Conservation (phyloP, 2,113 vertebrate genomes). For the Sterrhoptilus dennistouni region DNA sequence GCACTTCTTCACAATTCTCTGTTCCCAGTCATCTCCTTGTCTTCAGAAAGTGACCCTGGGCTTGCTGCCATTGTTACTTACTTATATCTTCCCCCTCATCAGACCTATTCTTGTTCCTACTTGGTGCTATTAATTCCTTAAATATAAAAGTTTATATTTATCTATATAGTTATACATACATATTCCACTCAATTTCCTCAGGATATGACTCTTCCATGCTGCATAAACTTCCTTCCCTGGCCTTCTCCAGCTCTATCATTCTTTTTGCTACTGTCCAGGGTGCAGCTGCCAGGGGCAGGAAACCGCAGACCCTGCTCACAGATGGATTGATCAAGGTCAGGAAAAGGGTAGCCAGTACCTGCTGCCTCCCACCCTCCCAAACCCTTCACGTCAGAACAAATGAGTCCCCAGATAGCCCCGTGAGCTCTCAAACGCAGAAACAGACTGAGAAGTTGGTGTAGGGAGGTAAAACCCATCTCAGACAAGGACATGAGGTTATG, state of each 20-base stretch:
- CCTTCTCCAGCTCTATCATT: conserved; percentile 29
- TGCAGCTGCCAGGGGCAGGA: conserved; percentile 53
- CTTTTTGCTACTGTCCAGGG: conserved; percentile 37
- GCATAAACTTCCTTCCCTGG: conserved; percentile 60
- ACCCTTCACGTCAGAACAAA: background rate
- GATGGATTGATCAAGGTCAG: conserved; percentile 14
- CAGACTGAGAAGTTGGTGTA: background rate
- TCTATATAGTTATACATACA: conserved; percentile 36
- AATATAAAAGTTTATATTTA: conserved; percentile 58
- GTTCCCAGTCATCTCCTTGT: background rate
- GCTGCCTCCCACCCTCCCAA: background rate
- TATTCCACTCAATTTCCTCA: conserved; percentile 38
- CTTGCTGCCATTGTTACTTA: conserved; percentile 3
- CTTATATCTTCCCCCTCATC: background rate
- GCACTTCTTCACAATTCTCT: background rate
- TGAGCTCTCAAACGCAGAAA: background rate
- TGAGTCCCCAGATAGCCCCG: background rate
- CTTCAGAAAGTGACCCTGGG: background rate
- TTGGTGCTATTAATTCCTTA: conserved; percentile 10
- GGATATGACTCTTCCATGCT: conserved; percentile 32
- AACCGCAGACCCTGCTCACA: background rate
- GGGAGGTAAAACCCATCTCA: background rate
- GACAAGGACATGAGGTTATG: background rate
- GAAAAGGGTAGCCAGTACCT: conserved; percentile 2
- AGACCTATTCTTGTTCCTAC: background rate